Conservation (phyloP, 1,140 invertebrate genomes). For the Varroa destructor region DNA sequence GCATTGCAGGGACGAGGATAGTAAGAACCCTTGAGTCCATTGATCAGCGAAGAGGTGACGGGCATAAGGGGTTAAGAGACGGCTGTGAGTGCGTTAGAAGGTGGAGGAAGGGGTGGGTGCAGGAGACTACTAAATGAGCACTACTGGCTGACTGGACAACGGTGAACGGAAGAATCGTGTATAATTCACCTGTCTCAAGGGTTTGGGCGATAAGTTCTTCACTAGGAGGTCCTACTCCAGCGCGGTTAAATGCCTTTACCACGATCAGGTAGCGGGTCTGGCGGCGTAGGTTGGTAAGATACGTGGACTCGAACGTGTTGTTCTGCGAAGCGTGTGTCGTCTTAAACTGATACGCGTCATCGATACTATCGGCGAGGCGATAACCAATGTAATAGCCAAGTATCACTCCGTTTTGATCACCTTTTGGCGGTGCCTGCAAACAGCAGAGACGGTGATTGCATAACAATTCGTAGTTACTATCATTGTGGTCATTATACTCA, state of each 20-base stretch:
- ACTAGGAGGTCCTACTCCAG: conserved; percentile 41
- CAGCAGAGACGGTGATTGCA: not conserved
- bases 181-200: conserved; percentile 35
- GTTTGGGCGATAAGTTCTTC: conserved; percentile 38
- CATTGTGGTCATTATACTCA: too few relatives aligned
- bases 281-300: conserved; percentile 38
- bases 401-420: conserved; percentile 20
- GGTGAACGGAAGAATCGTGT: too few relatives aligned
- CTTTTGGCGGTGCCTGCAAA: conserved; percentile 18
- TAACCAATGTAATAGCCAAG: conserved; percentile 22
- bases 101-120: not conserved
- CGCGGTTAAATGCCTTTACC: conserved; percentile 41
- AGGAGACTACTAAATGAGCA: not conserved
- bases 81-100: not conserved
- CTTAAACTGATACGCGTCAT: conserved; percentile 17
- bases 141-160: too few relatives aligned
- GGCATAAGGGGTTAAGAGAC: not conserved
- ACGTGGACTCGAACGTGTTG: conserved; percentile 22
- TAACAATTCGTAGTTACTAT: not conserved
- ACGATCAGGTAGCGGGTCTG: conserved; percentile 42
- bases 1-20: too few relatives aligned
- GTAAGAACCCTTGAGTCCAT: too few relatives aligned
- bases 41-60: too few relatives aligned
- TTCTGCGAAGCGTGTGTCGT: conserved; percentile 22
- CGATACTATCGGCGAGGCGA: conserved; percentile 9